A percentile compares a stretch with the other conserved stretches of the same genome.
phyloP scores from a whole-genome alignment of 2,888 invertebrate species.

The Acanthosepion pharaonis region DNA sequence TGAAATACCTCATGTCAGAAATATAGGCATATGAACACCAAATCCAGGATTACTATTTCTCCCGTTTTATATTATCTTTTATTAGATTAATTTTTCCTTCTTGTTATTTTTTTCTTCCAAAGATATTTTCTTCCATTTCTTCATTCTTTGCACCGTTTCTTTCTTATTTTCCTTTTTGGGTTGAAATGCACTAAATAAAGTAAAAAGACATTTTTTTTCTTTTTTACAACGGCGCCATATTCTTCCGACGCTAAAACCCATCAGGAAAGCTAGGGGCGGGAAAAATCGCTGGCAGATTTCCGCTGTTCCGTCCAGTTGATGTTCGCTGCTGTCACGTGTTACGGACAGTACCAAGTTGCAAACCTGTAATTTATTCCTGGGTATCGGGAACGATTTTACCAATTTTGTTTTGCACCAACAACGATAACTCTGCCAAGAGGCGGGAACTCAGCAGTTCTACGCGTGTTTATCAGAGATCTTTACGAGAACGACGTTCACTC shows the following conservation, averaged over 20 bases:
- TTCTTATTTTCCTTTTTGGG: not conserved
- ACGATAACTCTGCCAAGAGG: constrained; percentile 6
- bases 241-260: not conserved
- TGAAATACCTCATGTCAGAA: too few relatives aligned
- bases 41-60: too few relatives aligned
- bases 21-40: too few relatives aligned
- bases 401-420: not conserved
- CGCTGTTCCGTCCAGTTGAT: not conserved
- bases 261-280: not conserved
- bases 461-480: constrained; percentile 33
- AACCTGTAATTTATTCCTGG: not conserved
- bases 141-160: not conserved
- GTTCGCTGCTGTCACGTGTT: not conserved
- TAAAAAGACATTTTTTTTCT: not conserved
- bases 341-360: too few relatives aligned
- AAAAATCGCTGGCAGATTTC: not conserved
- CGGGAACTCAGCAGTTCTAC: not conserved
- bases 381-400: not conserved
- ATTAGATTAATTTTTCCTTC: too few relatives aligned
- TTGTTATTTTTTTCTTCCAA: not conserved
- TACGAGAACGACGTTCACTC: not conserved
- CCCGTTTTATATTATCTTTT: too few relatives aligned
- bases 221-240: not conserved
- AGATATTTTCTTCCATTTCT: not conserved
- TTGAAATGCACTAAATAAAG: not conserved